phyloP scores from a whole-genome alignment of 2,113 vertebrate species.

The Loxodonta africana region DNA sequence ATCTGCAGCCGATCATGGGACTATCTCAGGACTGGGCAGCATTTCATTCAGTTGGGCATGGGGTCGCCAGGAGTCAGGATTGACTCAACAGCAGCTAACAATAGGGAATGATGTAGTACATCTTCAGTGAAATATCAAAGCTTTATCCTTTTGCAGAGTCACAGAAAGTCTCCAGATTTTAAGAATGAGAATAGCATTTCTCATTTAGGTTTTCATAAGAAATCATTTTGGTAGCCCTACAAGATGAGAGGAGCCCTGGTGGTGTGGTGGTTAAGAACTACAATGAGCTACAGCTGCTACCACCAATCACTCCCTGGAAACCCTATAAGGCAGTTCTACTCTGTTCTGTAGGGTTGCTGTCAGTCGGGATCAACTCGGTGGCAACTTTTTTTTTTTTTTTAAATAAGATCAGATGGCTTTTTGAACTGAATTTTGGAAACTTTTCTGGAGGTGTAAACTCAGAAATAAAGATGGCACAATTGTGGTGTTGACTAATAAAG shows the following conservation, averaged over 20 bases:
- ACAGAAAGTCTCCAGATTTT: neutral
- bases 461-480: constrained; percentile 8
- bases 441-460: neutral
- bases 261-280: too few relatives aligned
- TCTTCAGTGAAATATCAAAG: constrained; percentile 5
- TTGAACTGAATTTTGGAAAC: neutral
- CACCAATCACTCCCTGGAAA: too few relatives aligned
- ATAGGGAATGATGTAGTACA: neutral
- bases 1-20: neutral
- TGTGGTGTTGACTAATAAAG: neutral
- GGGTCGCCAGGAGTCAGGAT: neutral
- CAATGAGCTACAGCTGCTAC: too few relatives aligned
- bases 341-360: too few relatives aligned
- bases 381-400: too few relatives aligned
- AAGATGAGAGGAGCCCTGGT: neutral
- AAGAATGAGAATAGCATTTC: neutral
- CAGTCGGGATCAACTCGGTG: too few relatives aligned
- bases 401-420: neutral
- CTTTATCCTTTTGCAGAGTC: neutral
- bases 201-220: constrained; percentile 25
- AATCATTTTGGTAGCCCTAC: neutral
- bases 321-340: too few relatives aligned
- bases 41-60: neutral
- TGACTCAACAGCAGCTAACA: neutral
- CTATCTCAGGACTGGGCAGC: neutral